phyloP scores from a whole-genome alignment of 2,113 vertebrate genomes.

The Macquaria australasica region DNA sequence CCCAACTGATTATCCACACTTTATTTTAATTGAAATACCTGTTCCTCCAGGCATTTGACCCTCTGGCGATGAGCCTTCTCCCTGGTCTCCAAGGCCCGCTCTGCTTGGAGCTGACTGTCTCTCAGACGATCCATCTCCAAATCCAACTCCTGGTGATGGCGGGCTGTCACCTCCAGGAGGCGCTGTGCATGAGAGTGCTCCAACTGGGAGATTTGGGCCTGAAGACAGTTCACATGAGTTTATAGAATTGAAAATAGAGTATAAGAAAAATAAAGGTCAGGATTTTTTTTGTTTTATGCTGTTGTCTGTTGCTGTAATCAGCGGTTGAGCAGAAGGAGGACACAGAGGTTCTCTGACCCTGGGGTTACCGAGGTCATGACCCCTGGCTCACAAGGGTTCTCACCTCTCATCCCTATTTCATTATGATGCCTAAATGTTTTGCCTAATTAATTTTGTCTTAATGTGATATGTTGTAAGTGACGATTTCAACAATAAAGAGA shows the following conservation, averaged over 20 bases:
- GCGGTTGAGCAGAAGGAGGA: neutral
- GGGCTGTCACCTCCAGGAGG: constrained; percentile 81
- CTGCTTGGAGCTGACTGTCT: constrained; percentile 77
- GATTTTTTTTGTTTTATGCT: neutral
- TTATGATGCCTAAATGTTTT: no score
- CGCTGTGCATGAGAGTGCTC: constrained; percentile 81
- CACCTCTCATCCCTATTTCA: no score
- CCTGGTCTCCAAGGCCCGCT: constrained; percentile 74
- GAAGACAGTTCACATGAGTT: constrained; percentile 38
- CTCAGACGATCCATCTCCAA: constrained; percentile 72
- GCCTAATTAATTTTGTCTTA: no score
- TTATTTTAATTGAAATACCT: constrained; percentile 70
- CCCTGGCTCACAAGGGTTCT: neutral
- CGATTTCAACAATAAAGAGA: no score
- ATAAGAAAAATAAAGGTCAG: neutral
- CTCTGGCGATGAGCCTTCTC: constrained; percentile 81
- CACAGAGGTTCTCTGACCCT: neutral
- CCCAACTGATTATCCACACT: neutral
- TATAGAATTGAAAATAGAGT: constrained; percentile 4
- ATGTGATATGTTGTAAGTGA: no score
- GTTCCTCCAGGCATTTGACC: constrained; percentile 81
- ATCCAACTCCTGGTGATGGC: constrained; percentile 81
- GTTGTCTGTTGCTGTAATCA: neutral
- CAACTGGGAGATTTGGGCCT: constrained; percentile 81
- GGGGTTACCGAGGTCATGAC: constrained; percentile 13